Conservation (phyloP, 2,888 invertebrate genomes). For the Cantharis flavilabris region DNA sequence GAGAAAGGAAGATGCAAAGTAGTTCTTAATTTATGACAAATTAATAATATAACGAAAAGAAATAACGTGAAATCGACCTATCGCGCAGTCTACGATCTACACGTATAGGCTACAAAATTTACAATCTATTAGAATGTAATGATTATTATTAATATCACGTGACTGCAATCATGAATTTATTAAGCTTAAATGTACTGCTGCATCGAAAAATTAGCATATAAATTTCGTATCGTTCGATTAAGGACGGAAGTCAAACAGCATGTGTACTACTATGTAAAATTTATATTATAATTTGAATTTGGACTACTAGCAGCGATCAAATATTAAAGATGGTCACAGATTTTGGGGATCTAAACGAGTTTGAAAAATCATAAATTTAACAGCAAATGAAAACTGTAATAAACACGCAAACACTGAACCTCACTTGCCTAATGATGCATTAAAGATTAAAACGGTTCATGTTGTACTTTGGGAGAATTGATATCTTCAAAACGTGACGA, state of each 20-base stretch:
- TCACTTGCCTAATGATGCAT: not conserved
- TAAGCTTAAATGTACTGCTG: constrained; percentile 12
- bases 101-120: constrained; percentile 14
- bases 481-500: not conserved
- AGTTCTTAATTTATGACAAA: not conserved
- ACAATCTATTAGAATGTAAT: constrained; percentile 21
- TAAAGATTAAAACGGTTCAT: not conserved
- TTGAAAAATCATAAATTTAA: not conserved
- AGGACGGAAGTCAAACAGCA: not conserved
- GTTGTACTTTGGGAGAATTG: not conserved
- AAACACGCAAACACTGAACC: not conserved
- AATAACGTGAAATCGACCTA: too few species aligned
- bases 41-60: too few species aligned
- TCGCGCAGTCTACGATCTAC: not conserved
- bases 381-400: not conserved
- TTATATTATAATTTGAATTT: not conserved
- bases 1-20: not conserved
- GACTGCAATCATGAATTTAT: constrained; percentile 18
- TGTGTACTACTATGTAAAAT: not conserved
- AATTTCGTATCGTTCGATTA: not conserved
- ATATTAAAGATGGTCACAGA: not conserved
- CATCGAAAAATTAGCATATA: not conserved
- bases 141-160: constrained; percentile 26
- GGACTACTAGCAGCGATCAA: not conserved
- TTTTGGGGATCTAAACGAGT: not conserved